phyloP scores from a whole-genome alignment of 2,888 invertebrate species.

The Sinodicranocentrus sp. region DNA sequence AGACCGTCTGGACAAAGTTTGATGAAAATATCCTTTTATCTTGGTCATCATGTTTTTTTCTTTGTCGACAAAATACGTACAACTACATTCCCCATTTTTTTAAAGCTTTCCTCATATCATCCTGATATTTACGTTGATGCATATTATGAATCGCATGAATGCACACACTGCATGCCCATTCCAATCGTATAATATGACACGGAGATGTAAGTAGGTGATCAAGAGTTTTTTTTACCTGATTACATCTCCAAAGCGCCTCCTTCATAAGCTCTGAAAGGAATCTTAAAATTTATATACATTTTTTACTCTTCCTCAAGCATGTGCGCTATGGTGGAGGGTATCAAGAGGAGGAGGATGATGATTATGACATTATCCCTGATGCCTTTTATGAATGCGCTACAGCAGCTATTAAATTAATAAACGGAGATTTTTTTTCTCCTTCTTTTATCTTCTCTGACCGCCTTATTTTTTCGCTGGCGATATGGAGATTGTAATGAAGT shows the following conservation, averaged over 20 bases:
- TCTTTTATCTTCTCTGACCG: slow-evolving; percentile 21
- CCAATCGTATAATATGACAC: no score
- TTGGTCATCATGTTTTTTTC: slow-evolving; percentile 39
- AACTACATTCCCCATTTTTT: no score
- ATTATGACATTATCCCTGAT: slow-evolving; percentile 65
- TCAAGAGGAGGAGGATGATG: slow-evolving; percentile 49
- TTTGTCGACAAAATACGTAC: no score
- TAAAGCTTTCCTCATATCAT: no score
- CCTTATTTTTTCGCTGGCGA: neutral
- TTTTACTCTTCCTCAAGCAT: slow-evolving; percentile 24
- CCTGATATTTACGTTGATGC: no score
- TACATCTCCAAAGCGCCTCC: slow-evolving; percentile 52
- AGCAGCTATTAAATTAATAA: slow-evolving; percentile 68
- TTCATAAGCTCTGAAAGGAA: slow-evolving; percentile 53
- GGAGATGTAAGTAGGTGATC: slow-evolving; percentile 28
- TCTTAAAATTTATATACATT: no score
- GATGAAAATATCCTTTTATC: slow-evolving; percentile 52
- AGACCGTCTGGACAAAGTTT: neutral
- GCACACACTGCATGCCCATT: no score
- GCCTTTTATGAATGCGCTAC: slow-evolving; percentile 59
- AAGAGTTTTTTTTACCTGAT: slow-evolving; percentile 55
- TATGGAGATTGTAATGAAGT: slow-evolving; percentile 57
- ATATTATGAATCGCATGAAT: neutral
- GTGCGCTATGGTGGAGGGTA: slow-evolving; percentile 58
- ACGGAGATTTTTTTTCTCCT: slow-evolving; percentile 43